A percentile compares a stretch with the other conserved stretches of the same genome.
These are phyloP conservation scores for Coleophora deauratella DNA, from an alignment of 2,888 invertebrate genomes.

Conservation along the genomic window DNA sequence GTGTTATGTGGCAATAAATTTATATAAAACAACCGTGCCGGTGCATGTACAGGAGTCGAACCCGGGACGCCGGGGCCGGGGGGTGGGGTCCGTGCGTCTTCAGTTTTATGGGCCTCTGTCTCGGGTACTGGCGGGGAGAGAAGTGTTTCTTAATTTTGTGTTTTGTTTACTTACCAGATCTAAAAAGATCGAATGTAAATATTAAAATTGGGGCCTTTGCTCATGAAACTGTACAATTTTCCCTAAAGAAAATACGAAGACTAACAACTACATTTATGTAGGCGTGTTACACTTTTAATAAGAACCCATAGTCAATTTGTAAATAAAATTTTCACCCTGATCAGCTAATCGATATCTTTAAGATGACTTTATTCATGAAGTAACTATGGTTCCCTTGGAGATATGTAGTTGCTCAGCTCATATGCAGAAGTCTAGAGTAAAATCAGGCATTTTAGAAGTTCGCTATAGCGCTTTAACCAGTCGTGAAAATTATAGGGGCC, in stretches of 20 bases:
- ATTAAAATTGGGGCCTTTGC: neutral
- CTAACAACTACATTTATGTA: neutral
- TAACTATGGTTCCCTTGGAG: too few species aligned
- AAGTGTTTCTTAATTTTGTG: neutral
- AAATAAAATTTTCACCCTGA: too few species aligned
- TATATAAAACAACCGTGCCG: neutral
- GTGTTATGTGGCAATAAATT: neutral
- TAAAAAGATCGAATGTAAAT: neutral
- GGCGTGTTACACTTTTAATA: too few species aligned
- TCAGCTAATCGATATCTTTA: too few species aligned
- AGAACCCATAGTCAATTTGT: slow-evolving; percentile 4
- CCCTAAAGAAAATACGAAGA: neutral
- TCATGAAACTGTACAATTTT: neutral
- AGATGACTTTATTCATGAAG: too few species aligned
- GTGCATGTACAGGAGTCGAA: slow-evolving; percentile 12
- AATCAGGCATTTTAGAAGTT: too few species aligned
- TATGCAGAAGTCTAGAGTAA: too few species aligned
- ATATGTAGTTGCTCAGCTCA: too few species aligned
- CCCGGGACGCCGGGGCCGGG: slow-evolving; percentile 6
- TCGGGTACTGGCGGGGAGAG: neutral
- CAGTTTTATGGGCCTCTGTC: slow-evolving; percentile 21
- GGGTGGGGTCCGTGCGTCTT: slow-evolving; percentile 17
- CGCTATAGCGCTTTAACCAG: too few species aligned
- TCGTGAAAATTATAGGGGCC: too few species aligned
- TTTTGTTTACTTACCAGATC: neutral